A percentile compares a stretch with the other conserved stretches of the same genome.
Evolutionary conservation across 2,113 vertebrate species (phyloP).

Genomic region (Macrotus californicus): DNA sequence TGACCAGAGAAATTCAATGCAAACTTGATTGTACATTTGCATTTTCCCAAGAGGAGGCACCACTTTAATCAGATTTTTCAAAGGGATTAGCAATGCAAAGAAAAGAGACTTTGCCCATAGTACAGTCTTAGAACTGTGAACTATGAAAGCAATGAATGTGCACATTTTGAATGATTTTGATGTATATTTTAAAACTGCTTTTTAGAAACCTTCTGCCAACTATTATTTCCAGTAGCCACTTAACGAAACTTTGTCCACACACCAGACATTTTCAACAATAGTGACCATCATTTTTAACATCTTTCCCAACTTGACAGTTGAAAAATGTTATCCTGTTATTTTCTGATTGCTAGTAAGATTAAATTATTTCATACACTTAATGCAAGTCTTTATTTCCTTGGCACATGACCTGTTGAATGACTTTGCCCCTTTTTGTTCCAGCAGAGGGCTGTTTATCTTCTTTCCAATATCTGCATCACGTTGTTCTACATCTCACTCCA

Average conservation of each 20-base stretch:
- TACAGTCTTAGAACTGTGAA: background rate
- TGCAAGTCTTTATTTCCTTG: background rate
- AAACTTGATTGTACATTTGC: background rate
- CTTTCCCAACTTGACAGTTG: background rate
- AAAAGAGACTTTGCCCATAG: background rate
- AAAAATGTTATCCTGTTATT: background rate
- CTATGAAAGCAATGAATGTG: background rate
- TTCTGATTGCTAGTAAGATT: background rate
- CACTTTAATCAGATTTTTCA: constrained; percentile 30
- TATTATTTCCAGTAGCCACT: background rate
- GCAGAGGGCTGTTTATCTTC: background rate
- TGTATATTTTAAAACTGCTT: background rate
- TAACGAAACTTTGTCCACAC: background rate
- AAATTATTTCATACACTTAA: background rate
- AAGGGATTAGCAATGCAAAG: background rate
- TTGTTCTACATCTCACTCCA: background rate
- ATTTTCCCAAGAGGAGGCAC: constrained; percentile 2
- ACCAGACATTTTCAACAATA: background rate
- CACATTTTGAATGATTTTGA: background rate
- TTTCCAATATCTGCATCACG: background rate
- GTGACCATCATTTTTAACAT: background rate
- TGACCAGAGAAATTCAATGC: background rate
- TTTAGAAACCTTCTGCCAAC: background rate
- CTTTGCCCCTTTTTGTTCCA: background rate
- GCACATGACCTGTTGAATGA: background rate